Conservation (phyloP, 2,113 vertebrate species). For the Diadophis punctatus region DNA sequence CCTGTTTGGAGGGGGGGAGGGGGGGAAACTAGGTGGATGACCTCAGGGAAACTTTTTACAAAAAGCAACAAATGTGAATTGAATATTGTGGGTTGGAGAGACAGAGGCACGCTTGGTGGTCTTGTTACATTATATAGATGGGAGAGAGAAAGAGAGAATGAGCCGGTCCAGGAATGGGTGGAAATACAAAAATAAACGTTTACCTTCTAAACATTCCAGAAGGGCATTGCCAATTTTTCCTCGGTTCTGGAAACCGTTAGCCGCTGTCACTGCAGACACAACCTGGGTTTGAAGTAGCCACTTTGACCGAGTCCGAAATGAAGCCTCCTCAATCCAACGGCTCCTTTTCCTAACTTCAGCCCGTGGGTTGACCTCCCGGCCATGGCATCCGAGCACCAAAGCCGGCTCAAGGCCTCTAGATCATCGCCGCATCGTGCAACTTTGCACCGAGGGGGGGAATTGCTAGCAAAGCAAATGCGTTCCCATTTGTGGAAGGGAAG, state of each 20-base stretch:
- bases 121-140: slow-evolving; percentile 69
- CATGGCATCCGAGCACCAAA: slow-evolving; percentile 71
- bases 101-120: slow-evolving; percentile 82
- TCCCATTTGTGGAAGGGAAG: slow-evolving; percentile 28
- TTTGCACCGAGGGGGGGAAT: slow-evolving; percentile 14
- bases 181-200: slow-evolving; percentile 94
- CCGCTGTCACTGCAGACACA: slow-evolving; percentile 78
- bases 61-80: slow-evolving; percentile 70
- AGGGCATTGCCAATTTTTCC: slow-evolving; percentile 89
- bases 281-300: slow-evolving; percentile 54
- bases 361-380: slow-evolving; percentile 64
- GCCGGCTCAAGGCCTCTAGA: slow-evolving; percentile 68
- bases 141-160: slow-evolving; percentile 70
- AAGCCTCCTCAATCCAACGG: slow-evolving; percentile 70
- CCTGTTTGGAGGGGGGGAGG: slow-evolving; percentile 58
- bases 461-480: slow-evolving; percentile 41
- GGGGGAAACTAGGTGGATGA: slow-evolving; percentile 64
- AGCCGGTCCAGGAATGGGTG: slow-evolving; percentile 50
- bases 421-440: slow-evolving; percentile 48
- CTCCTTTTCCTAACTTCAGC: slow-evolving; percentile 42
- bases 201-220: slow-evolving; percentile 87
- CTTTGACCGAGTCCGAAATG: slow-evolving; percentile 58
- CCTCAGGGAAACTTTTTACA: slow-evolving; percentile 64
- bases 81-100: slow-evolving; percentile 65
- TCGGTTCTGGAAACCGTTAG: slow-evolving; percentile 93